Base-by-base conservation (phyloP, 2,797 vertebrate species). In the Megaceryle alcyon region DNA sequence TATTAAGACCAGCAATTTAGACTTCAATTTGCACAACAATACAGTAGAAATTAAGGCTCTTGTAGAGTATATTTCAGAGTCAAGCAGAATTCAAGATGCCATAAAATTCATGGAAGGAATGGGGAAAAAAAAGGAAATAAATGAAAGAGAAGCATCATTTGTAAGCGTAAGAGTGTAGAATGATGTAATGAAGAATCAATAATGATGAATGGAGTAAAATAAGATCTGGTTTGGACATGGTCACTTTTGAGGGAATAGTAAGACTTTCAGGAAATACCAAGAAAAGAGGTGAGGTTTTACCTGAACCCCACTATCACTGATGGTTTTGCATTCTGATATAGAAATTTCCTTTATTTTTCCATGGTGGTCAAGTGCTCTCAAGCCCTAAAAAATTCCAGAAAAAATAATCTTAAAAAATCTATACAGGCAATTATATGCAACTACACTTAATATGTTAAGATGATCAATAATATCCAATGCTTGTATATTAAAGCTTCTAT, bases 311-410 rank as follows among this genome's bases (percentile, higher is more conserved):
- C 22, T 4, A 88, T 99, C 97, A 14, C 98, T 98, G 94, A 99
- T 94, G 51, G 73, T 93, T 84, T 96, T 65, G 71, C 98, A 99
- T 68, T 98, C 95, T 3, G 98, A 97, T 48, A 98, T 26, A 78
- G 94, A 94, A 92, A 99, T 91, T 92, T 98, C 98, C 96, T 96
- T 98, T 89, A 98, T 97, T 90, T 81, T 96, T 91, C 87, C 93
- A 78, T 86, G 87, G 75, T 10, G 91, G 64, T 97, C 96, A 68
- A 99, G 97, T 22, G 73, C 51, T 22, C 59, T 91, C 92, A 99
- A 96, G 46, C 98, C 98, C 98, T 98, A 91, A 87, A 97, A 97
- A 97, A 75, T 21, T 87, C 28, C 61, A 86, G 23, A 92, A 46
- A 96, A 96, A 96, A 6, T 41, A 43, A 71, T 65, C 64, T 63